Percentiles rank a stretch among this genome's conserved stretches.
Conservation (phyloP, 2,888 invertebrate genomes). For the Halictus quadricinctus region DNA sequence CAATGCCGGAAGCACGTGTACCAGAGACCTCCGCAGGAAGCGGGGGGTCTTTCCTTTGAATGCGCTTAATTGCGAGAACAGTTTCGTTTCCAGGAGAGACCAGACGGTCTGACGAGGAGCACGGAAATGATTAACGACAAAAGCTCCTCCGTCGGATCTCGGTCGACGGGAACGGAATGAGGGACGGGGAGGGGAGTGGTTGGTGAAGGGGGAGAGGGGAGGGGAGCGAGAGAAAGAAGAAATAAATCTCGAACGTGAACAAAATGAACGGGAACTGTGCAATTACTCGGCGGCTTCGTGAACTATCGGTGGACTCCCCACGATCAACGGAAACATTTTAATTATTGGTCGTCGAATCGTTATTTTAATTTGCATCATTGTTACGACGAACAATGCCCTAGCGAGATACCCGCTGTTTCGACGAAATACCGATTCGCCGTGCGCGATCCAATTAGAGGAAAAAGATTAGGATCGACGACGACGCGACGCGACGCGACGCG, state of each 20-base stretch:
- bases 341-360: constrained; percentile 20
- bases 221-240: constrained; percentile 45
- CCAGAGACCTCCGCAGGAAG: constrained; percentile 54
- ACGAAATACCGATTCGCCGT: background rate
- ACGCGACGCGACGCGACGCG: background rate
- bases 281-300: constrained; percentile 54
- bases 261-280: constrained; percentile 55
- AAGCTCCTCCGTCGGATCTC: constrained; percentile 52
- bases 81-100: constrained; percentile 66
- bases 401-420: background rate
- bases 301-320: constrained; percentile 34
- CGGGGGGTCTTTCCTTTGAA: constrained; percentile 69
- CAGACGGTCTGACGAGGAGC: constrained; percentile 62
- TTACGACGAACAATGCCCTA: background rate
- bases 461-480: background rate
- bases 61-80: constrained; percentile 74
- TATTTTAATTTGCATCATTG: constrained; percentile 33
- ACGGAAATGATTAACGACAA: constrained; percentile 71
- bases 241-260: constrained; percentile 62
- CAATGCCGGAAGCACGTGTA: constrained; percentile 65
- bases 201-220: too few species aligned
- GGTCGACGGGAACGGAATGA: constrained; percentile 22
- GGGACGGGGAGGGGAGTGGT: background rate
- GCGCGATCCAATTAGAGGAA: background rate
- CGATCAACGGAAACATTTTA: constrained; percentile 37